These are phyloP conservation scores for Oreochromis spilurus DNA, from an alignment of 2,113 vertebrate species.

Conservation along the genomic window DNA sequence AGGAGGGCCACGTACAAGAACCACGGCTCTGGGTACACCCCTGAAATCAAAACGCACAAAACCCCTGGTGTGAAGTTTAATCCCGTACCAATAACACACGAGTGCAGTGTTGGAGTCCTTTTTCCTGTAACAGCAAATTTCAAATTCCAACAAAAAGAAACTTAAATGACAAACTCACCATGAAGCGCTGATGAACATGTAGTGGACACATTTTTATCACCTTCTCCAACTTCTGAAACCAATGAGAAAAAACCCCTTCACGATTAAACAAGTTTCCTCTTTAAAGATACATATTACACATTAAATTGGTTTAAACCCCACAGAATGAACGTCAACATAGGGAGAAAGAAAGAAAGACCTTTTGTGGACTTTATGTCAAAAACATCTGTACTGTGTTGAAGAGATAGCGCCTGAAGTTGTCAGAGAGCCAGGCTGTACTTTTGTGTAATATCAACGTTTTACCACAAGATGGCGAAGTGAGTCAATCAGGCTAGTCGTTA, in stretches of 20 bases:
- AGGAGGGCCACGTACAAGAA: conserved; percentile 32
- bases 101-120: background rate
- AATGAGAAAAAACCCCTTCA: background rate
- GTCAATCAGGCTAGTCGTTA: background rate
- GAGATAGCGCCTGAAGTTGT: background rate
- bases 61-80: background rate
- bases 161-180: background rate
- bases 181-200: rapidly evolving
- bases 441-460: rapidly evolving
- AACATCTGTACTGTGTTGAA: background rate
- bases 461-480: background rate
- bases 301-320: background rate
- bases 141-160: background rate
- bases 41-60: background rate
- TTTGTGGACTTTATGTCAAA: background rate
- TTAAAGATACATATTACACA: background rate
- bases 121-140: background rate
- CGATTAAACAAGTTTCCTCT: background rate
- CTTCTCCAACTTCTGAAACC: background rate
- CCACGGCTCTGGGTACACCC: conserved; percentile 35
- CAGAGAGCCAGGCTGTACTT: background rate
- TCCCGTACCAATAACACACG: background rate
- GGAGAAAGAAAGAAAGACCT: background rate
- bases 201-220: background rate
- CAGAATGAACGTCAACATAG: rapidly evolving